Evolutionary conservation across 1,140 invertebrate species (phyloP).

Genomic region (Phthorimaea operculella): DNA sequence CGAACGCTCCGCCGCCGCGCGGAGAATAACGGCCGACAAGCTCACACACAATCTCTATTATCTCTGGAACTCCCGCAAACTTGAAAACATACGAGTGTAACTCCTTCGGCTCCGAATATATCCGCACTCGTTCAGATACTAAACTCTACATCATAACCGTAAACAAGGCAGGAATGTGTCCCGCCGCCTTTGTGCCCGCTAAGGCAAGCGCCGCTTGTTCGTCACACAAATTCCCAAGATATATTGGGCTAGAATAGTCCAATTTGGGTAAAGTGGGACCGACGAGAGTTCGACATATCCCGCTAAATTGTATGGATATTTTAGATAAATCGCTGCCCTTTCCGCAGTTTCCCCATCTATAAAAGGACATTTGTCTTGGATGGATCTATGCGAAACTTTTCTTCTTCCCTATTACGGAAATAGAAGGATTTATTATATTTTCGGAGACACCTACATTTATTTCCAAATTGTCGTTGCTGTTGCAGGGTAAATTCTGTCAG

Average conservation of each 20-base stretch:
- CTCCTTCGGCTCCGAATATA: constrained; percentile 22
- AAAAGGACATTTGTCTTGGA: constrained; percentile 61
- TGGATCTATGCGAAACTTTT: constrained; percentile 51
- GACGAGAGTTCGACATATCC: constrained; percentile 58
- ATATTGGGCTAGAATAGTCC: constrained; percentile 57
- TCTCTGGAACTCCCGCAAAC: constrained; percentile 26
- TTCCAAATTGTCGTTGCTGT: neutral
- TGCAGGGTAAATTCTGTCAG: too few relatives aligned
- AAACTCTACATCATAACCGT: constrained; percentile 37
- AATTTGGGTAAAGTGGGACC: constrained; percentile 59
- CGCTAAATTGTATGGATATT: constrained; percentile 64
- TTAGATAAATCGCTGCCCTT: constrained; percentile 61
- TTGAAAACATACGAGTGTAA: constrained; percentile 25
- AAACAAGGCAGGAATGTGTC: constrained; percentile 42
- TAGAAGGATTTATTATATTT: constrained; percentile 21
- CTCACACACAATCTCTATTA: constrained; percentile 27
- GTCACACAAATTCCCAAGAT: constrained; percentile 56
- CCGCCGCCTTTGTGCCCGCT: constrained; percentile 43
- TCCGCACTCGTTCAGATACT: constrained; percentile 23
- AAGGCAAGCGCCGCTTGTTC: constrained; percentile 38
- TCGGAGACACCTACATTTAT: neutral
- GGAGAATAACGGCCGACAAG: constrained; percentile 12
- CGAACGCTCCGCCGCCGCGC: neutral
- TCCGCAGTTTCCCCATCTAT: constrained; percentile 54
- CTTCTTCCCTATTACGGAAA: constrained; percentile 37